Percentiles rank a stretch among this genome's conserved stretches.
Conservation (phyloP, 1,140 invertebrate species). For the Pollicipes pollicipes region DNA sequence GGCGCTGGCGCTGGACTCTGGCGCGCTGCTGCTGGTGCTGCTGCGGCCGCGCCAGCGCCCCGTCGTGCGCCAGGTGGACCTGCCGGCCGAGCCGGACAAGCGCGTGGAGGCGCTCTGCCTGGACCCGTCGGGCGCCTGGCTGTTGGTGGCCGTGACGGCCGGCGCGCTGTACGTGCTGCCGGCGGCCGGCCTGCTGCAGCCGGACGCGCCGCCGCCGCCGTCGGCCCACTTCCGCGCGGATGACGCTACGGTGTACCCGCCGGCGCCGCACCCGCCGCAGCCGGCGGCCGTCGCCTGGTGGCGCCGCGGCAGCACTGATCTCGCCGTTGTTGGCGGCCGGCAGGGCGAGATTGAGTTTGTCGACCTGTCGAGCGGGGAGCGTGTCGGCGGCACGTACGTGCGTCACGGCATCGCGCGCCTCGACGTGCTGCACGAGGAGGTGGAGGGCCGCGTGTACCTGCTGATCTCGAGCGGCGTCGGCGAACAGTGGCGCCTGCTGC, state of each 20-base stretch:
- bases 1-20: background rate
- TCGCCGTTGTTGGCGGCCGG: slow-evolving; percentile 50
- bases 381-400: slow-evolving; percentile 42
- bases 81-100: background rate
- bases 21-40: background rate
- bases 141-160: background rate
- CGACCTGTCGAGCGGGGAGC: slow-evolving; percentile 44
- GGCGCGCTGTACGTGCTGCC: background rate
- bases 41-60: background rate
- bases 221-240: background rate
- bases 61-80: background rate
- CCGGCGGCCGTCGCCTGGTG: background rate
- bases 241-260: background rate
- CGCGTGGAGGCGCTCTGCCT: background rate
- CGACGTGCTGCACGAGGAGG: background rate
- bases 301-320: background rate
- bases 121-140: background rate
- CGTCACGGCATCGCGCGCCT: background rate
- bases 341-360: slow-evolving; percentile 49
- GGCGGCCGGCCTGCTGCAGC: background rate
- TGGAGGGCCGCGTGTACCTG: background rate
- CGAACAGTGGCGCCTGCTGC: background rate
- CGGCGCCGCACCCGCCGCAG: background rate
- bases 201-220: too few species aligned
- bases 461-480: background rate